Evolutionary conservation across 1,140 invertebrate species (phyloP).

Genomic region (Nephila pilipes): DNA sequence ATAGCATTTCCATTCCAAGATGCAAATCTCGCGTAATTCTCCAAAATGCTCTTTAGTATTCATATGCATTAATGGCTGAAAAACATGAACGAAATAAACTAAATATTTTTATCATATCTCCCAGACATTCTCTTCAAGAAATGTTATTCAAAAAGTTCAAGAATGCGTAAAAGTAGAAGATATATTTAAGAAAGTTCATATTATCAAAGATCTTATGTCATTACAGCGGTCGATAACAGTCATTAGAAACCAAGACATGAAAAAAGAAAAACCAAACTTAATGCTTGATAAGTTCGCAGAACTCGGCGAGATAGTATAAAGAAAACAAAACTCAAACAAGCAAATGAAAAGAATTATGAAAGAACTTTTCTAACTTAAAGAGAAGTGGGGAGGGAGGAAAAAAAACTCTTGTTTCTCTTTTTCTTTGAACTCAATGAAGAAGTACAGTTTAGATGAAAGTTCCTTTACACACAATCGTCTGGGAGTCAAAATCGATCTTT

Average conservation of each 20-base stretch:
- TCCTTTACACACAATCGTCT: neutral
- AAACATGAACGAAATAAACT: no score
- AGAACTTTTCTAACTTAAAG: neutral
- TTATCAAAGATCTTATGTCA: neutral
- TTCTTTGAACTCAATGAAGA: neutral
- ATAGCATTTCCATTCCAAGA: no score
- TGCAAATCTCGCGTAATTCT: no score
- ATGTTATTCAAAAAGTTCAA: no score
- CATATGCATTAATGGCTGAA: no score
- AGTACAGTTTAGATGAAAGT: neutral
- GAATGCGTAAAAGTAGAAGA: no score
- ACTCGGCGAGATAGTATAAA: neutral
- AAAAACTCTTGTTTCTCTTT: neutral
- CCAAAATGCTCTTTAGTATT: no score
- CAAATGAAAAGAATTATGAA: neutral
- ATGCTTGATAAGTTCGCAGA: neutral
- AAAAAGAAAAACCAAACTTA: neutral
- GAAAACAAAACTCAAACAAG: neutral
- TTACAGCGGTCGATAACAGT: neutral
- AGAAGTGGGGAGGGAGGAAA: neutral
- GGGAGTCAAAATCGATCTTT: conserved; percentile 5
- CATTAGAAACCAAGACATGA: neutral
- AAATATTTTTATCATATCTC: no score
- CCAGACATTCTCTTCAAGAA: no score
- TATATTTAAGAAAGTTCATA: no score